Base-by-base conservation (phyloP, 2,888 invertebrate genomes). In the Pammene fasciana region DNA sequence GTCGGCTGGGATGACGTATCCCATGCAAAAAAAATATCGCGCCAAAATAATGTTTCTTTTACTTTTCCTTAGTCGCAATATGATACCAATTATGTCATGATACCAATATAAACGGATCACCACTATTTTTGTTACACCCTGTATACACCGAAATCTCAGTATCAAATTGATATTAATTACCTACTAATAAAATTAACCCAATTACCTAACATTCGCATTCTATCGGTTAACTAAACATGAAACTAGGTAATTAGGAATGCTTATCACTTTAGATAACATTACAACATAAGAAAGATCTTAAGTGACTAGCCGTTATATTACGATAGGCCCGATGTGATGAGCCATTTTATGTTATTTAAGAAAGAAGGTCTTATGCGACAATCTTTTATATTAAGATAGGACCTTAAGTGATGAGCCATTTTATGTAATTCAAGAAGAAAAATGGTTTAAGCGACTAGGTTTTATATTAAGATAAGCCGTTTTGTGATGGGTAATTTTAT, bases 221-320 rank as follows among this genome's bases (percentile, higher is more conserved):
- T 11, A 71, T 73, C 73, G 73, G 50, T 65, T 75, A 74, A 73
- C 68, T 73, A 78, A 67, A 76, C 73, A 73, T 48, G 77, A 78
- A 82, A 81, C 72, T 86, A 73, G 86, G 85, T 86, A 82, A 86
- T 75, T 79, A 77, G 85, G 82, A 65, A 79, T 78, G 71, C 72
- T 82, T 86, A 82, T 83, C 84, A 76, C 56, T 76, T 10, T 9
- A 68, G 73, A 74, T 75, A 75, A 75, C 34, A 68, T 61, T 54
- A 55, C 62, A 54, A 68, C 65, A 16, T 38, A 41, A 50, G 13
- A 61, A 61, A 6, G 50, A 13, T 36, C 9, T n/a, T 48, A 48
- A 60, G 26, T 26, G 26, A 3, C 26, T 3, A 26, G 26, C 26
- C 4, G 4, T 26, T 26, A 26, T 26, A 26, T 26, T 26, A 26